Base-by-base conservation (phyloP, 2,797 vertebrate genomes). In the Myripristis murdjan region DNA sequence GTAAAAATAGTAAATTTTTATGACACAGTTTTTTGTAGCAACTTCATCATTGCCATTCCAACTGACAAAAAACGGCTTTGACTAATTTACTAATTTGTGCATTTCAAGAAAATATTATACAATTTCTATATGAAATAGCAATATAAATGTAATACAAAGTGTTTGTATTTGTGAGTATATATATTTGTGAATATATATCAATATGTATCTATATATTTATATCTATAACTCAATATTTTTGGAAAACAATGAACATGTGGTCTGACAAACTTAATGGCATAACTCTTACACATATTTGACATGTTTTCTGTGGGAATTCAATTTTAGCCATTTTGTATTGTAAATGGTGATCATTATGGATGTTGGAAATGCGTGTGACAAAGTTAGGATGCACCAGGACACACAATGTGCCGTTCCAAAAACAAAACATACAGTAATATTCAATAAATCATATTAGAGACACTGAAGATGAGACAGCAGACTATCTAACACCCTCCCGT, bases 231-330 rank as follows among this genome's bases (percentile, higher is more conserved):
- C n/a, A n/a, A n/a, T n/a, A n/a, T n/a, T n/a, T n/a, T n/a, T n/a
- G n/a, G n/a, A n/a, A n/a, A n/a, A n/a, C n/a, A n/a, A n/a, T n/a
- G 64, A 74, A 67, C 28, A 77, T 56, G 52, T 57, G 71, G 49
- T 66, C 67, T 24, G 56, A 49, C n/a, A 68, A 43, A 70, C 22
- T 39, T 56, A 73, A 84, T 84, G 22, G 12, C 37, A 48, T 2
- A 22, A 33, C 0, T 18, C 6, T 54, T 54, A 37, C 55, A 12
- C 28, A 35, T 55, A 53, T 15, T 53, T 39, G 59, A 12, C 35
- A n/a, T n/a, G n/a, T n/a, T n/a, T n/a, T 57, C 26, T 52, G 49
- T 35, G 7, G 28, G 44, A 39, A 68, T n/a, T 20, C 31, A 61
- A 4, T 28, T 47, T 62, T 5, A 35, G 14, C 63, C 48, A 44